Evolutionary conservation across 2,888 invertebrate species (phyloP).

Genomic region (Hyles lineata): DNA sequence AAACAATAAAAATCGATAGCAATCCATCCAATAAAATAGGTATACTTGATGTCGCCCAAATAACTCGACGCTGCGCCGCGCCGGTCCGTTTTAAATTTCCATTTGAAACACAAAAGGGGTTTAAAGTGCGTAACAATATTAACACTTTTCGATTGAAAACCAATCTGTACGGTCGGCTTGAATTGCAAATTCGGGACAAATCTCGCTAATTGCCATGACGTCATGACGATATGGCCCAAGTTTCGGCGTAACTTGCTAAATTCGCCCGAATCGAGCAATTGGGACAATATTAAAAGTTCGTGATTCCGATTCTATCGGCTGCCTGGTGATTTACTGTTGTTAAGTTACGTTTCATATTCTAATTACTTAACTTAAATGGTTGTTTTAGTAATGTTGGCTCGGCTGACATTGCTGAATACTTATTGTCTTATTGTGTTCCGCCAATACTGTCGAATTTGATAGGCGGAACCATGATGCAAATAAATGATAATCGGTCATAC

Average conservation of each 20-base stretch:
- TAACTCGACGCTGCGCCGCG: neutral
- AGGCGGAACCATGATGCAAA: too few relatives aligned
- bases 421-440: too few relatives aligned
- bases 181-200: conserved; percentile 39
- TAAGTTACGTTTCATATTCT: conserved; percentile 26
- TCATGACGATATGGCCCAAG: conserved; percentile 28
- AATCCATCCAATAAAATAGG: conserved; percentile 16
- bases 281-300: conserved; percentile 33
- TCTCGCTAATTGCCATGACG: conserved; percentile 33
- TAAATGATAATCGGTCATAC: too few relatives aligned
- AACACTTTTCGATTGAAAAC: conserved; percentile 32
- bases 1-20: conserved; percentile 13
- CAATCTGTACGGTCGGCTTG: conserved; percentile 36
- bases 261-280: conserved; percentile 26
- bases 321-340: conserved; percentile 27
- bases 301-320: conserved; percentile 32
- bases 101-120: conserved; percentile 29
- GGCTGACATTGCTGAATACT: neutral
- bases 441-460: too few relatives aligned
- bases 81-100: conserved; percentile 28
- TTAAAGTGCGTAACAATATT: conserved; percentile 27
- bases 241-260: conserved; percentile 28
- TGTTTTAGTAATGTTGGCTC: neutral
- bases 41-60: conserved; percentile 6
- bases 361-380: conserved; percentile 26